phyloP scores from a whole-genome alignment of 92 coral and sea anemone species.

The Epizoanthus ramosus region DNA sequence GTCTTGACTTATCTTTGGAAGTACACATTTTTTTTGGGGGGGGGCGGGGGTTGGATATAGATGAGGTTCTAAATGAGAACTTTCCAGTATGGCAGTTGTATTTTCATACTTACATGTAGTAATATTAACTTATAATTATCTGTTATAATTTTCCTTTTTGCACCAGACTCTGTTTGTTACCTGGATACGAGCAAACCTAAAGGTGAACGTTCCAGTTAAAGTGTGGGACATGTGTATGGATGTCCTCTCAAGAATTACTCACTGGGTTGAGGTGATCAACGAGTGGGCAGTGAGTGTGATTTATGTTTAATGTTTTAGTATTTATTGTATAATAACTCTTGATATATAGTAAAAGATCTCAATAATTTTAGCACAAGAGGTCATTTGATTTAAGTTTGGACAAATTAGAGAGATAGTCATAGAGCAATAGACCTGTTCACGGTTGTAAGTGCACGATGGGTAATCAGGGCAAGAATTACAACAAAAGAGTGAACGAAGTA shows the following conservation, averaged over 20 bases:
- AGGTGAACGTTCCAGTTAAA: conserved; percentile 75
- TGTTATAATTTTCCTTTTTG: background rate
- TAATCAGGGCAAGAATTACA: no score
- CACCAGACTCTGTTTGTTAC: conserved; percentile 93
- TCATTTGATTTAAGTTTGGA: background rate
- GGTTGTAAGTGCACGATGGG: no score
- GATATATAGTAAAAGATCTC: background rate
- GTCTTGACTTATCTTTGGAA: no score
- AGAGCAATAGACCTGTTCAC: no score
- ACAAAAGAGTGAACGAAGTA: no score
- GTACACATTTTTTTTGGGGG: no score
- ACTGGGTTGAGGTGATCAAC: conserved; percentile 88
- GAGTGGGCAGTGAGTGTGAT: conserved; percentile 90
- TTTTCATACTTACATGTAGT: no score
- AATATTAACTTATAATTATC: background rate
- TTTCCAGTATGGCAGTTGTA: no score
- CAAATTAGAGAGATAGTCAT: no score
- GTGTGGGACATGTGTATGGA: conserved; percentile 93
- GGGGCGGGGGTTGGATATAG: no score
- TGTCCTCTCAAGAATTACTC: conserved; percentile 87
- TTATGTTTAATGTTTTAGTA: background rate
- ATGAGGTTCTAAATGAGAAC: no score
- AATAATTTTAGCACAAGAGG: no score
- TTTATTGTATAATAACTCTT: background rate
- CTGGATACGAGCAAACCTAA: conserved; percentile 97